These are phyloP conservation scores for Sweltsa coloradensis DNA, from an alignment of 1,140 invertebrate species.

Conservation along the genomic window DNA sequence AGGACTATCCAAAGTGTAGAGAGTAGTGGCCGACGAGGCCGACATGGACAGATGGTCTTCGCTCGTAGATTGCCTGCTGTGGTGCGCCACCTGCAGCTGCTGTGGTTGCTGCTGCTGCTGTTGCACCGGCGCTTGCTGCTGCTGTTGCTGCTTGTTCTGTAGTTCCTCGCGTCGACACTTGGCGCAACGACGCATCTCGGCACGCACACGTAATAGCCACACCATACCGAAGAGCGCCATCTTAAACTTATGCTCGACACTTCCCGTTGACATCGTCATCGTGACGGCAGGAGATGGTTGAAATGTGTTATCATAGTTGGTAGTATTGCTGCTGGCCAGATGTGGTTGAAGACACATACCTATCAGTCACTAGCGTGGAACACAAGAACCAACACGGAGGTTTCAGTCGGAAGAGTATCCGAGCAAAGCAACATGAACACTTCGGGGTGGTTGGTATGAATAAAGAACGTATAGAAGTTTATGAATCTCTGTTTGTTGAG, in stretches of 20 bases:
- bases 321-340: too few relatives aligned
- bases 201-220: slow-evolving; percentile 63
- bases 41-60: slow-evolving; percentile 27
- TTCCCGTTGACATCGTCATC: neutral
- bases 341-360: too few relatives aligned
- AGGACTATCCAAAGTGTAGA: slow-evolving; percentile 39
- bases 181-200: slow-evolving; percentile 56
- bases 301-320: too few relatives aligned
- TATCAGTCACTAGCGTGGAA: too few relatives aligned
- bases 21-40: slow-evolving; percentile 29
- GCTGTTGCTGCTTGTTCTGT: slow-evolving; percentile 24
- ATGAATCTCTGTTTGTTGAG: too few relatives aligned
- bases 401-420: too few relatives aligned
- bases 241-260: too few relatives aligned
- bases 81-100: neutral
- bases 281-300: neutral
- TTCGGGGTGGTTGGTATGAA: too few relatives aligned
- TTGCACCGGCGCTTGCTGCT: slow-evolving; percentile 18
- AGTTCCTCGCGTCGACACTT: slow-evolving; percentile 47
- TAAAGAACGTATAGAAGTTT: too few relatives aligned
- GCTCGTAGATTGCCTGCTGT: slow-evolving; percentile 17
- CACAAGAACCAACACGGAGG: too few relatives aligned
- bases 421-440: too few relatives aligned
- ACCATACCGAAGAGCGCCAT: slow-evolving; percentile 79
- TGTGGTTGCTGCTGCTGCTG: slow-evolving; percentile 23